Evolutionary conservation across 2,113 vertebrate genomes (phyloP).

Genomic region (Protomyctophum bolini): DNA sequence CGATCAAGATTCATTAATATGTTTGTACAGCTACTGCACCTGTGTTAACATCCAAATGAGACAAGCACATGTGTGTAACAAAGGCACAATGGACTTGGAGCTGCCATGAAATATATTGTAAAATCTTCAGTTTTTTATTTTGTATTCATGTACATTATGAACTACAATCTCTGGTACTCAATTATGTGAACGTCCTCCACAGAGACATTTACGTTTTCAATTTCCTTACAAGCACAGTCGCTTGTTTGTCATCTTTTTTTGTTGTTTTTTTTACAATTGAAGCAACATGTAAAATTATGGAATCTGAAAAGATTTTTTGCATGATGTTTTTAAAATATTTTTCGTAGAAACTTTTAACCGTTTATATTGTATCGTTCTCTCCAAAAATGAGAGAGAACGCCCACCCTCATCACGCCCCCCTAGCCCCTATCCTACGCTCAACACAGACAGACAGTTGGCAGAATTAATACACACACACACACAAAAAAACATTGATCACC

Average conservation of each 20-base stretch:
- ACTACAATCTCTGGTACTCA: constrained; percentile 84
- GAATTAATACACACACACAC: constrained; percentile 56
- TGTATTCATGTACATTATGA: constrained; percentile 83
- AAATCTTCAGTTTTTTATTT: constrained; percentile 81
- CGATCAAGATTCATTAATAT: neutral
- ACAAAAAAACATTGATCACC: constrained; percentile 62
- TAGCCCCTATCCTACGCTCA: constrained; percentile 13
- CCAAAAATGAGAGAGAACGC: constrained; percentile 73
- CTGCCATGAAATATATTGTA: constrained; percentile 45
- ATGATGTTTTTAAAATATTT: constrained; percentile 68
- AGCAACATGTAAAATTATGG: constrained; percentile 77
- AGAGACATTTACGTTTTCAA: constrained; percentile 67
- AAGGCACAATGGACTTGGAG: constrained; percentile 32
- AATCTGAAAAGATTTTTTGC: constrained; percentile 66
- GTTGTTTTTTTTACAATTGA: constrained; percentile 72
- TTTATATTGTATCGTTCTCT: constrained; percentile 71
- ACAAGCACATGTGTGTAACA: constrained; percentile 24
- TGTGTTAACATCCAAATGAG: constrained; percentile 39
- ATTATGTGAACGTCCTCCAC: constrained; percentile 74
- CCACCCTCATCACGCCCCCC: constrained; percentile 49
- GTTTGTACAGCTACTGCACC: constrained; percentile 32
- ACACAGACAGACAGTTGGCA: constrained; percentile 74
- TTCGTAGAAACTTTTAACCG: constrained; percentile 70
- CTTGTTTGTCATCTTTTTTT: constrained; percentile 47
- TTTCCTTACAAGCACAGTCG: constrained; percentile 73